Evolutionary conservation across 2,797 vertebrate genomes (phyloP).

Genomic region (Rhynchonycteris naso): DNA sequence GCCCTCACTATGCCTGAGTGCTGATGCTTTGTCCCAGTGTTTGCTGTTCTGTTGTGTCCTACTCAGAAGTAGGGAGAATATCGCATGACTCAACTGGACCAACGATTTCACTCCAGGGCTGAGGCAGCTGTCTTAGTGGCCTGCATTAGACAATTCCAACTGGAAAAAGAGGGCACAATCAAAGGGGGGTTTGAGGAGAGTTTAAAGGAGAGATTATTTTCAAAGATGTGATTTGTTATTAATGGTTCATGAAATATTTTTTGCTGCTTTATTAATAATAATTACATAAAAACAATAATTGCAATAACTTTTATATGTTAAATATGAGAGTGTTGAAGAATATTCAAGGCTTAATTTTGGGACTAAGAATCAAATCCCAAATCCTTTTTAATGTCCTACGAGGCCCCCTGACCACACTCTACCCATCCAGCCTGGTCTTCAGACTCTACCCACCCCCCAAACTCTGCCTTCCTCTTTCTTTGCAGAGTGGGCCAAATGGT

Average conservation of each 20-base stretch:
- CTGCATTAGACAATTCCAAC: background rate
- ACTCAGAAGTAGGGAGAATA: background rate
- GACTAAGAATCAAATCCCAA: background rate
- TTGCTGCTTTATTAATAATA: conserved; percentile 17
- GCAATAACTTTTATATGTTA: background rate
- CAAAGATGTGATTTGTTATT: background rate
- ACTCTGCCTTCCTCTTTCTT: background rate
- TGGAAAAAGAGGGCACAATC: background rate
- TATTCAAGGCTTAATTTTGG: background rate
- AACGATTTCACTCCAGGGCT: background rate
- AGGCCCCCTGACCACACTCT: background rate
- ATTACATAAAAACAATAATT: background rate
- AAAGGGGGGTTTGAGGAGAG: background rate
- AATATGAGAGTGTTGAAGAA: background rate
- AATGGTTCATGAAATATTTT: background rate
- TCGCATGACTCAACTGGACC: background rate
- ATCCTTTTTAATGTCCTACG: background rate
- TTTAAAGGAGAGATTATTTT: conserved; percentile 18
- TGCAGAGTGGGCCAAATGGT: background rate
- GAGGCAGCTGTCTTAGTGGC: background rate
- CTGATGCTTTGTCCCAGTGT: rapidly evolving
- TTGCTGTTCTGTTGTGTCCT: background rate
- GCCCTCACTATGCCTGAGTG: background rate
- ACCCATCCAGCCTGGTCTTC: background rate
- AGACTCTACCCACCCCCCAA: rapidly evolving